Conservation (phyloP, 2,888 invertebrate species). For the Polymixis flavicincta region DNA sequence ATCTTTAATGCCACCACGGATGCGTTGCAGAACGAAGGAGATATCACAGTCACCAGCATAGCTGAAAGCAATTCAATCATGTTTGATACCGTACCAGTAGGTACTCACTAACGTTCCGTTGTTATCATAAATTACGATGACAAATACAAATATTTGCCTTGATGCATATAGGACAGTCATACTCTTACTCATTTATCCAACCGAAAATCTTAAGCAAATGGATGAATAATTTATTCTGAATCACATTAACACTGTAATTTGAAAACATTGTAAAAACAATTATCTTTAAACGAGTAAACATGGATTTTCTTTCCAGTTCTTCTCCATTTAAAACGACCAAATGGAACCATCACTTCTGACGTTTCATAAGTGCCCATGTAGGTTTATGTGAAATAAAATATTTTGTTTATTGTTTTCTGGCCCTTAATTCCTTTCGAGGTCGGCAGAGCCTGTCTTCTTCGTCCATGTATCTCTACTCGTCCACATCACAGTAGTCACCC, state of each 20-base stretch:
- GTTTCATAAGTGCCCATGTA: too few species aligned
- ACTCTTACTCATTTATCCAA: not conserved
- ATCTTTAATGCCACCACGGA: slow-evolving; percentile 95
- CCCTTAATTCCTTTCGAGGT: not conserved
- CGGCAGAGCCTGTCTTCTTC: not conserved
- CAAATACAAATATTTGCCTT: slow-evolving; percentile 16
- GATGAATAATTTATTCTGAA: not conserved
- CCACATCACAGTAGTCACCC: not conserved
- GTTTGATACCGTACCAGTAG: not conserved
- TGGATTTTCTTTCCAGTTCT: too few species aligned
- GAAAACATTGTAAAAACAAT: too few species aligned
- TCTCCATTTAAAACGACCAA: too few species aligned
- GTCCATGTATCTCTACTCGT: too few species aligned
- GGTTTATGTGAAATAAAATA: too few species aligned
- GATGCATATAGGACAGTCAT: not conserved
- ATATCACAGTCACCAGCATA: slow-evolving; percentile 99
- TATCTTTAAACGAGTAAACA: too few species aligned
- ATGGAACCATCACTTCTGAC: too few species aligned
- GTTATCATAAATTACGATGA: slow-evolving; percentile 5
- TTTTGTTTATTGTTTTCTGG: too few species aligned
- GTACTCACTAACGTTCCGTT: slow-evolving; percentile 10
- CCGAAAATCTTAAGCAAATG: not conserved
- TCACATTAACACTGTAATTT: too few species aligned
- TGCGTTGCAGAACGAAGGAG: slow-evolving; percentile 96
- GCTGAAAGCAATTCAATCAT: slow-evolving; percentile 83